Percentiles rank a stretch among this genome's conserved stretches.
Conservation (phyloP, 2,797 vertebrate genomes). For the Naso thynnoides region DNA sequence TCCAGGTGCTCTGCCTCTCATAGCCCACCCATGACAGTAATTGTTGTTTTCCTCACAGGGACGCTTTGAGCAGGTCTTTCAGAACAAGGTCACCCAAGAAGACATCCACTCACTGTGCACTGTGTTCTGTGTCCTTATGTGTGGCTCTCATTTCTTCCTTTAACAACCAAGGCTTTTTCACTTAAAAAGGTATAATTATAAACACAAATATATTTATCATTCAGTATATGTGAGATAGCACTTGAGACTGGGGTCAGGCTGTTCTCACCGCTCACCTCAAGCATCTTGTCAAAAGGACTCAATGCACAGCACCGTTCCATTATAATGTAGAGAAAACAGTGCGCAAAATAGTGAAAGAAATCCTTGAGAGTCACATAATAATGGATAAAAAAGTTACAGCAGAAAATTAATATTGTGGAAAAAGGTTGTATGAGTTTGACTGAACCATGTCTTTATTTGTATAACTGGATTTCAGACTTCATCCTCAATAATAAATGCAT, state of each 20-base stretch:
- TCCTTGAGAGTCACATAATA: conserved; percentile 28
- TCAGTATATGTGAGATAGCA: too few relatives aligned
- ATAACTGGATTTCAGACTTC: conserved; percentile 36
- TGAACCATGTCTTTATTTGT: conserved; percentile 26
- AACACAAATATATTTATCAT: too few relatives aligned
- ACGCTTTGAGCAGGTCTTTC: conserved; percentile 29
- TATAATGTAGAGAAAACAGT: conserved; percentile 13
- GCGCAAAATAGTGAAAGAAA: conserved; percentile 2
- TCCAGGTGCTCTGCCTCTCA: conserved; percentile 24
- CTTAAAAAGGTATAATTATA: too few relatives aligned
- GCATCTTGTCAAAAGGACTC: conserved; percentile 1
- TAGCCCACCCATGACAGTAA: conserved; percentile 43
- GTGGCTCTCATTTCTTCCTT: conserved; percentile 8
- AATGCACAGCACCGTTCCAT: too few relatives aligned
- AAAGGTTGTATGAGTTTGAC: not conserved
- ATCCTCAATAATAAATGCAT: not conserved
- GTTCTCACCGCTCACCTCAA: not conserved
- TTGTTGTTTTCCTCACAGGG: conserved; percentile 31
- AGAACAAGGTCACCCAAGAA: conserved; percentile 43
- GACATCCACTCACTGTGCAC: conserved; percentile 1
- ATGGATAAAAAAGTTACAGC: not conserved
- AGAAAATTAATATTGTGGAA: not conserved
- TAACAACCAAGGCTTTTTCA: conserved; percentile 9
- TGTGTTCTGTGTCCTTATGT: conserved; percentile 13
- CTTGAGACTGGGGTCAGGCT: not conserved